Base-by-base conservation (phyloP, 2,888 invertebrate genomes). In the Philereme vetulata region DNA sequence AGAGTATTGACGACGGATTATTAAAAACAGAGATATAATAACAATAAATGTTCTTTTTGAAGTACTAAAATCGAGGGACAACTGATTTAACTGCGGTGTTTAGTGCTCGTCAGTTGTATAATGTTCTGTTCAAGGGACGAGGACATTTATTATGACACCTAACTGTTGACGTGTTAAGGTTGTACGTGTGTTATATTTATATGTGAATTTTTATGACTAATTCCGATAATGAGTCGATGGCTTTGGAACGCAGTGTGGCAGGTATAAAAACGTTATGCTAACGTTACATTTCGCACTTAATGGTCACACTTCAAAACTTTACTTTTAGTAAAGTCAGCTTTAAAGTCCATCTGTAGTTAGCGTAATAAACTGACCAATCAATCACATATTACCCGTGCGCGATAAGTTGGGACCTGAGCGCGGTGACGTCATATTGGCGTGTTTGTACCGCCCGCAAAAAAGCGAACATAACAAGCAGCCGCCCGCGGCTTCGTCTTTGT, bases 161-260 rank as follows among this genome's bases (percentile, higher is more conserved):
- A 56, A 33, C 46, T 46, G 65, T 63, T 61, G 62, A 58, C 43
- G 48, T 42, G 56, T 59, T 64, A 54, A 58, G 43, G 32, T 36
- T 2, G 10, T 56, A 49, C 58, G 52, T 57, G 55, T 35, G 49
- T 57, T 2, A 21, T 56, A 49, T 60, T 55, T 60, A 56, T 35
- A 51, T 57, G 48, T 40, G 35, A 38, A 44, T 35, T 52, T 46
- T 53, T 57, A 52, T 44, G 35, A 47, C 45, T 55, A 11, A 48
- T 43, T 54, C 10, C 43, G 44, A 53, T 60, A 60, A 57, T 71
- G 68, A 77, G 75, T 59, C 32, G n/a, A 51, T 46, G 63, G 64
- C 4, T 36, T 51, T 46, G 46, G 57, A 45, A 51, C 55, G 57
- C 43, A n/a, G 49, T 44, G 49, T 49, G 52, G 52, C 36, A 49